phyloP scores from a whole-genome alignment of 2,888 invertebrate species.

The Pollenia amentaria region DNA sequence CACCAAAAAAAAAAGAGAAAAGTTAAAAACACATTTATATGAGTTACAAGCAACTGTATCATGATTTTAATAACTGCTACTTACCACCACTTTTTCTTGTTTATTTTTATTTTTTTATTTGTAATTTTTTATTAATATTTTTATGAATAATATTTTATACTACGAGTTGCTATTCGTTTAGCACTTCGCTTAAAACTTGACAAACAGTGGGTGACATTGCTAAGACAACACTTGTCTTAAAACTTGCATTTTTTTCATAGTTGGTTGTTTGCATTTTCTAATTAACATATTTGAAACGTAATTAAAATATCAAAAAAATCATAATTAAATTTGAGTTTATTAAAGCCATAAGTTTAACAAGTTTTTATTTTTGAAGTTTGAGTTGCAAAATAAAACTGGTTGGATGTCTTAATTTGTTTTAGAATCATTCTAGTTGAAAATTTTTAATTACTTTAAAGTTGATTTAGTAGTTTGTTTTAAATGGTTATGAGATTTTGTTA shows the following conservation, averaged over 20 bases:
- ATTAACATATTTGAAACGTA: conserved; percentile 61
- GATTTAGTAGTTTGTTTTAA: not conserved
- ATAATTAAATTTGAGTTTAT: conserved; percentile 37
- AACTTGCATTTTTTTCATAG: conserved; percentile 1
- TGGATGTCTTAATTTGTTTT: conserved; percentile 45
- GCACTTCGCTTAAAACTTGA: not conserved
- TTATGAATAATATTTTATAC: not conserved
- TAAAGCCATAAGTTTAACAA: conserved; percentile 28
- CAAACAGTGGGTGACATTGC: conserved; percentile 69
- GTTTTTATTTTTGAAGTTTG: conserved; percentile 21
- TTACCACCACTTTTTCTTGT: conserved; percentile 1
- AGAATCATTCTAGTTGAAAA: conserved; percentile 54
- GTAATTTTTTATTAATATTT: not conserved
- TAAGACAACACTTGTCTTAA: conserved; percentile 44
- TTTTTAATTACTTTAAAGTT: conserved; percentile 48
- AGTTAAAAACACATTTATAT: not conserved
- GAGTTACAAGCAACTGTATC: conserved; percentile 39
- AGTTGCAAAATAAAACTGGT: conserved; percentile 5
- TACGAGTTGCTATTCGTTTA: not conserved
- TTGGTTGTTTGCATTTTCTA: not conserved
- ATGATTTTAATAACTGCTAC: conserved; percentile 20
- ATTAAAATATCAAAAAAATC: conserved; percentile 53
- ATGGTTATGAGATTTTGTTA: not conserved
- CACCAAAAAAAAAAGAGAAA: conserved; percentile 19
- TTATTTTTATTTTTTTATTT: conserved; percentile 19